Evolutionary conservation across 2,797 vertebrate genomes (phyloP).

Genomic region (Nannoperca obscura): DNA sequence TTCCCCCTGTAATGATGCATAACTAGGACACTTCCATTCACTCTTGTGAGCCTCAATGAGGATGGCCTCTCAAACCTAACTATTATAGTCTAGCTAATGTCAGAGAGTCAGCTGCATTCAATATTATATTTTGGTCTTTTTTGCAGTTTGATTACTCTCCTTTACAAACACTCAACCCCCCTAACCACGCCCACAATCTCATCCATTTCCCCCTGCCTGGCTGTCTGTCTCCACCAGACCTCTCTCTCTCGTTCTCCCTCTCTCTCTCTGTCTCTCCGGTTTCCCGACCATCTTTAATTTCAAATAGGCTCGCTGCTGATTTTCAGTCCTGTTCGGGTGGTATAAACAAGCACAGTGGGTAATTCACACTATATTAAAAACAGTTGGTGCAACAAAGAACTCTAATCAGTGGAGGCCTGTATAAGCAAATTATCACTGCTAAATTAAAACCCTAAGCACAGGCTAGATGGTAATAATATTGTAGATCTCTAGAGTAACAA

Average conservation of each 20-base stretch:
- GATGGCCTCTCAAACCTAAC: constrained; percentile 71
- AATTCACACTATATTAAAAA: constrained; percentile 98
- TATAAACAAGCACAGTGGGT: constrained; percentile 97
- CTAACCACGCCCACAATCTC: constrained; percentile 58
- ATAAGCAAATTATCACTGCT: constrained; percentile 97
- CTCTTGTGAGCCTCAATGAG: constrained; percentile 68
- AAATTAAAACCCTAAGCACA: constrained; percentile 94
- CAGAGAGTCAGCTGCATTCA: constrained; percentile 77
- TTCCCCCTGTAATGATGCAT: constrained; percentile 84
- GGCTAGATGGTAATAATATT: constrained; percentile 80
- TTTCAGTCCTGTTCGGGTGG: constrained; percentile 91
- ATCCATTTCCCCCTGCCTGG: constrained; percentile 48
- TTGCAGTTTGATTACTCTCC: constrained; percentile 81
- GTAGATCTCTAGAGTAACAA: constrained; percentile 78
- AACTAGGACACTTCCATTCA: constrained; percentile 82
- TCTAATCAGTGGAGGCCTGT: constrained; percentile 93
- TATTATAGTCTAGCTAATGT: constrained; percentile 81
- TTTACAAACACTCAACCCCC: constrained; percentile 83
- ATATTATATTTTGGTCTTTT: constrained; percentile 79
- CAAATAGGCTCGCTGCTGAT: constrained; percentile 88
- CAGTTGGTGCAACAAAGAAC: constrained; percentile 93
- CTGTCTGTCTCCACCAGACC: constrained; percentile 61
- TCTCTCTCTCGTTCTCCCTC: constrained; percentile 15
- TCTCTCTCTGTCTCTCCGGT: constrained; percentile 72
- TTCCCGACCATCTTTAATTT: constrained; percentile 88